Evolutionary conservation across 1,140 invertebrate species (phyloP).

Genomic region (Drosophila leontia): DNA sequence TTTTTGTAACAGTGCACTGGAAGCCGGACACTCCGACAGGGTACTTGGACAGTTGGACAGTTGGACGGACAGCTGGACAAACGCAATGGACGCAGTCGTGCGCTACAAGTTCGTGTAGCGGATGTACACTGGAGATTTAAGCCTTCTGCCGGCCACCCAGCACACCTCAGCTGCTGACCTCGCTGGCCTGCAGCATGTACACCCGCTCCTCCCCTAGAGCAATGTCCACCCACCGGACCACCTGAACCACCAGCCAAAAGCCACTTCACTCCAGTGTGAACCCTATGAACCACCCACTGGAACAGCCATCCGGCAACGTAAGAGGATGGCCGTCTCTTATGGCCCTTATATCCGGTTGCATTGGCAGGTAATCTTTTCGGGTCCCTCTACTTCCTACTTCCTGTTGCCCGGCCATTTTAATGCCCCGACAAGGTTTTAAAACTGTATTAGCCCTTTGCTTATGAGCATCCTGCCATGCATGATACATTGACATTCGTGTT

Average conservation of each 20-base stretch:
- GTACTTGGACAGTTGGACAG: constrained; percentile 5
- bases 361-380: constrained; percentile 80
- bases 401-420: constrained; percentile 67
- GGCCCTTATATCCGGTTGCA: constrained; percentile 76
- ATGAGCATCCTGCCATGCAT: constrained; percentile 47
- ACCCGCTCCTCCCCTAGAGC: background rate
- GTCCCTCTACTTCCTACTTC: constrained; percentile 56
- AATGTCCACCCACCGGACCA: background rate
- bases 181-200: constrained; percentile 18
- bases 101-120: constrained; percentile 79
- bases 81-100: constrained; percentile 67
- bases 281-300: constrained; percentile 18
- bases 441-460: constrained; percentile 70
- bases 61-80: constrained; percentile 23
- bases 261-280: constrained; percentile 2
- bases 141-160: constrained; percentile 51
- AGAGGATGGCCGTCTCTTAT: constrained; percentile 59
- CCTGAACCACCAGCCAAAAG: constrained; percentile 1
- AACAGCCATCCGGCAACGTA: constrained; percentile 13
- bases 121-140: constrained; percentile 81
- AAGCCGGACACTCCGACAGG: constrained; percentile 34
- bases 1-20: constrained; percentile 12
- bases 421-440: constrained; percentile 67
- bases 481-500: constrained; percentile 37
- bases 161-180: constrained; percentile 40